Evolutionary conservation across 2,113 vertebrate genomes (phyloP), one percentile per base, ranked within the genome.

Genomic region (Martes martes): DNA sequence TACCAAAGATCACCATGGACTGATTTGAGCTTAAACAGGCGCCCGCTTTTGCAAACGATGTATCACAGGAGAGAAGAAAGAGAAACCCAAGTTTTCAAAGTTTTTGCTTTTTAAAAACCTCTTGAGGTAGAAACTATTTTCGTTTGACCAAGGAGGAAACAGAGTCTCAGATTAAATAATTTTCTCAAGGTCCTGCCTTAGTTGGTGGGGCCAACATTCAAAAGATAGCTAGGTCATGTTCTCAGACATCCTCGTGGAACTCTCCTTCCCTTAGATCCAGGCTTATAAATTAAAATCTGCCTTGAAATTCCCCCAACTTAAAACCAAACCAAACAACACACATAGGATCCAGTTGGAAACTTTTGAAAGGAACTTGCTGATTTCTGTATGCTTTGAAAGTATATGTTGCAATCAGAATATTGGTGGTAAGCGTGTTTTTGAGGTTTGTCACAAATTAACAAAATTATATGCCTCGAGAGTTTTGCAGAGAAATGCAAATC

Each of bases 361-460:
- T 28, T 97, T 96, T 94, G 80, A 98, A 97, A 97, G 93, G n/a
- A 36, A 7, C 28, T 50, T 71, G 90, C 78, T 97, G 96, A 84
- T 95, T 95, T 98, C 86, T 83, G 33, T 92, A 31, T 95, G 96
- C 98, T 85, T 93, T 39, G 65, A 94, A 96, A 78, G 74, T 42
- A 45, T 74, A 79, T 96, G 97, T 97, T 98, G 98, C 95, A 98
- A 97, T 93, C 80, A 88, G 69, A 61, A 96, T 96, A 97, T 98
- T 98, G 97, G 92, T 98, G 98, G 92, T 96, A 97, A 96, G 97
- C 98, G 95, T 93, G 98, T 98, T 99, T 98, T 98, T 98, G 98
- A 98, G 98, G 98, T 98, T 98, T 98, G 97, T 98, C 98, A 98
- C 98, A 98, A 98, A 98, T 97, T 98, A 98, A 98, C 98, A 98